Evolutionary conservation across 2,888 invertebrate genomes (phyloP).

Genomic region (Lasioglossum zephyrum): DNA sequence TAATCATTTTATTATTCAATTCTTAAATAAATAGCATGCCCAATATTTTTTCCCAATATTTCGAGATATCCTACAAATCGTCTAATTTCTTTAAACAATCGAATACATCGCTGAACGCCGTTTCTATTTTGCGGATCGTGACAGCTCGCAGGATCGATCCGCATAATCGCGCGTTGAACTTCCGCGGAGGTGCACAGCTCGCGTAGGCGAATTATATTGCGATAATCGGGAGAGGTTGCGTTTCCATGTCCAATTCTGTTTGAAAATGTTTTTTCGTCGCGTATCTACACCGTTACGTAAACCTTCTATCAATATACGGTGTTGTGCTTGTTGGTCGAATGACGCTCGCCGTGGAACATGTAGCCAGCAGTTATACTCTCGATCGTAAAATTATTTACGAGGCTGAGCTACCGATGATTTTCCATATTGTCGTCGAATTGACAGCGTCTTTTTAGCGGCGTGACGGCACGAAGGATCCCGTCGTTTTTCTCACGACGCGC

Average conservation of each 20-base stretch:
- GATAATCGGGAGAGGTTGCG: conserved; percentile 32
- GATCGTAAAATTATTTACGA: conserved; percentile 33
- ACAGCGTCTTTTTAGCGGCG: background rate
- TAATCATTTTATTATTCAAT: no score
- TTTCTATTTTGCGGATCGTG: background rate
- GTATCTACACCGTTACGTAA: conserved; percentile 34
- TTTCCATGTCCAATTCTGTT: conserved; percentile 51
- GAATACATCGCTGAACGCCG: no score
- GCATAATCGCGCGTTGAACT: conserved; percentile 34
- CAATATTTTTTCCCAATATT: no score
- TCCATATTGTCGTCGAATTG: background rate
- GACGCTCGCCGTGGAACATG: conserved; percentile 16
- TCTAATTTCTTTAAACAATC: background rate
- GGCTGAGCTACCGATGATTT: background rate
- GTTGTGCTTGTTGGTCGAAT: conserved; percentile 17
- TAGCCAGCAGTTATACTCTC: background rate
- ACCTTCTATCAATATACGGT: conserved; percentile 20
- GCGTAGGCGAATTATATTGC: conserved; percentile 43
- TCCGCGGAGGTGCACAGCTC: conserved; percentile 19
- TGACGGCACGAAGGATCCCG: background rate
- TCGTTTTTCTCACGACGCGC: background rate
- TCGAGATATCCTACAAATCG: background rate
- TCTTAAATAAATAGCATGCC: no score
- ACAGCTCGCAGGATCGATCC: conserved; percentile 14
- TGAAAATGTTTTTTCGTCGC: conserved; percentile 17